phyloP scores from a whole-genome alignment of 37 sponge, comb jelly and placozoan species.

The Ephydatia muelleri region DNA sequence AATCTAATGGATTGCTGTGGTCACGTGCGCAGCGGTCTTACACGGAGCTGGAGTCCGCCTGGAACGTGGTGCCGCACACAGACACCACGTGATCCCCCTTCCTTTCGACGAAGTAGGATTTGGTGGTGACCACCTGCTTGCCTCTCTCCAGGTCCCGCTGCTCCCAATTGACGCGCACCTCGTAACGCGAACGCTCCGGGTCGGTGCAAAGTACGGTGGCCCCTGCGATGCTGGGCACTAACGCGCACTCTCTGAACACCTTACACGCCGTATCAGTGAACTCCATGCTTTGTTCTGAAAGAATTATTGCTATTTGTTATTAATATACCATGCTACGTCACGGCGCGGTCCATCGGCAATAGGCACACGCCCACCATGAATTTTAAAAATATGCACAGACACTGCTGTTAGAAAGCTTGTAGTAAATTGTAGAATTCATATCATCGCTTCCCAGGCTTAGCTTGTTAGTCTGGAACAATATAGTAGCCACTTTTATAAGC shows the following conservation, averaged over 20 bases:
- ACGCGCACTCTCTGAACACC: slow-evolving; percentile 28
- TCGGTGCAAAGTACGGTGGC: slow-evolving; percentile 3
- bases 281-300: background rate
- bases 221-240: slow-evolving; percentile 2
- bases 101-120: slow-evolving; percentile 31
- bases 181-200: slow-evolving; percentile 2
- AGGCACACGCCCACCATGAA: too few relatives aligned
- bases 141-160: slow-evolving; percentile 71
- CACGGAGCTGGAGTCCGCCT: slow-evolving; percentile 43
- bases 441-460: too few relatives aligned
- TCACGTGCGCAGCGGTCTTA: background rate
- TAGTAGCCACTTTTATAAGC: too few relatives aligned
- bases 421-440: too few relatives aligned
- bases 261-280: slow-evolving; percentile 14
- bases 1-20: background rate
- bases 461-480: too few relatives aligned
- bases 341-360: too few relatives aligned
- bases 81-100: background rate
- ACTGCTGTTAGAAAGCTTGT: too few relatives aligned
- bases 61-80: slow-evolving; percentile 20
- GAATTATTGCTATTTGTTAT: background rate
- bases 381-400: too few relatives aligned
- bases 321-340: too few relatives aligned
- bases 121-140: slow-evolving; percentile 53
- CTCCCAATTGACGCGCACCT: slow-evolving; percentile 57